phyloP scores from a whole-genome alignment of 2,888 invertebrate genomes.

The Acanthosepion esculentum region DNA sequence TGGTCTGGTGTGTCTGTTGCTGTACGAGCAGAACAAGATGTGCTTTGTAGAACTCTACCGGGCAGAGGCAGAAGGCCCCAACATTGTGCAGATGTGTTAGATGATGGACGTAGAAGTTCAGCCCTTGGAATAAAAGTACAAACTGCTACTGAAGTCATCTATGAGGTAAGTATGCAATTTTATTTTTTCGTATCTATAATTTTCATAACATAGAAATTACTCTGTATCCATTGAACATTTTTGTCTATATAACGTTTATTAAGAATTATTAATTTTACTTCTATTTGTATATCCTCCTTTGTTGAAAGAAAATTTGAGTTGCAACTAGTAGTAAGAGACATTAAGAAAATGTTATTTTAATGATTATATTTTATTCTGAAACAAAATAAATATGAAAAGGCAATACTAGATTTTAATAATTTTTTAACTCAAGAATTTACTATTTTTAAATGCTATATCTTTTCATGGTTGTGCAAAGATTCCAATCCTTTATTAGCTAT shows the following conservation, averaged over 20 bases:
- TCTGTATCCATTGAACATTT: neutral
- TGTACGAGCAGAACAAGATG: neutral
- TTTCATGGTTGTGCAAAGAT: no score
- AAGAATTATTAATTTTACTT: neutral
- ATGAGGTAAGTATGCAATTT: neutral
- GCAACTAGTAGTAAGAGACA: neutral
- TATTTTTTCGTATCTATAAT: neutral
- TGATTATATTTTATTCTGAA: no score
- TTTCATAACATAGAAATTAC: no score
- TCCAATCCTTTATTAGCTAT: no score
- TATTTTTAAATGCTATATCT: no score
- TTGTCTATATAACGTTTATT: neutral
- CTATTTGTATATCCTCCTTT: neutral
- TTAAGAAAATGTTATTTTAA: neutral
- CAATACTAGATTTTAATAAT: no score
- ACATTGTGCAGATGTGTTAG: neutral
- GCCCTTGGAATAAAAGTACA: neutral
- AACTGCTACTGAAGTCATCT: neutral
- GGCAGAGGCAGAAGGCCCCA: slow-evolving; percentile 22
- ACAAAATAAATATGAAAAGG: no score
- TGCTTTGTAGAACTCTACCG: slow-evolving; percentile 33
- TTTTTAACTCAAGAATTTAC: no score
- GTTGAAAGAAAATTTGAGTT: neutral
- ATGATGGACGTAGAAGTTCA: slow-evolving; percentile 33
- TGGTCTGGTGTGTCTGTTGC: slow-evolving; percentile 8